Evolutionary conservation across 2,888 invertebrate genomes (phyloP).

Genomic region (Arge pagana): DNA sequence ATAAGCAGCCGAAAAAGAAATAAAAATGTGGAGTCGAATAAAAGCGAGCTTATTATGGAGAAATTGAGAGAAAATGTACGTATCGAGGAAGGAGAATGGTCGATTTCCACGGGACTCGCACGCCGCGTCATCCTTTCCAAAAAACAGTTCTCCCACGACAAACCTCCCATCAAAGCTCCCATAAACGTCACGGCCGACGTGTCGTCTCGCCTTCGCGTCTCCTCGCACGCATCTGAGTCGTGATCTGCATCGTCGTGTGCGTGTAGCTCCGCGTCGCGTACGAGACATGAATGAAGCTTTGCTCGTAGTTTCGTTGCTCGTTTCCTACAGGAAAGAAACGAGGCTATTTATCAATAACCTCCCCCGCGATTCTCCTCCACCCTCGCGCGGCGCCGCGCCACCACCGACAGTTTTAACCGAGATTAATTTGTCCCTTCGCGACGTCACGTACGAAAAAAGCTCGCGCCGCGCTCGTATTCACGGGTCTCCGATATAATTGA

Average conservation of each 20-base stretch:
- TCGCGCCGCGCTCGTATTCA: not conserved
- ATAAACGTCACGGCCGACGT: too few species aligned
- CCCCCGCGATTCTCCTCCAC: conserved; percentile 24
- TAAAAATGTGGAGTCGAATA: too few species aligned
- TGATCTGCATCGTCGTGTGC: not conserved
- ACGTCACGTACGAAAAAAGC: conserved; percentile 1
- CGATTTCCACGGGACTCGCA: too few species aligned
- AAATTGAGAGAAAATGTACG: too few species aligned
- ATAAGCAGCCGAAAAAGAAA: too few species aligned
- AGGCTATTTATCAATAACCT: conserved; percentile 44
- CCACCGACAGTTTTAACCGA: conserved; percentile 6
- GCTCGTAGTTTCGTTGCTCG: conserved; percentile 47
- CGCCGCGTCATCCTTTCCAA: too few species aligned
- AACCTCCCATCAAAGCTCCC: too few species aligned
- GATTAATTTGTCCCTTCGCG: conserved; percentile 5
- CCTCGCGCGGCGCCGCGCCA: conserved; percentile 10
- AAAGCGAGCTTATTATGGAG: too few species aligned
- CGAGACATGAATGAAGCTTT: conserved; percentile 47
- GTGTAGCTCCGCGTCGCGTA: conserved; percentile 30
- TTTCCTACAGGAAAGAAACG: conserved; percentile 31
- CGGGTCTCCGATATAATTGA: conserved; percentile 3
- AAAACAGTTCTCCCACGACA: too few species aligned
- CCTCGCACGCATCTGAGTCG: not conserved
- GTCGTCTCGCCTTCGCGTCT: too few species aligned
- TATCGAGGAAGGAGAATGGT: too few species aligned